These are phyloP conservation scores for Porites cylindrica DNA, from an alignment of 92 coral and sea anemone genomes.

Conservation along the genomic window DNA sequence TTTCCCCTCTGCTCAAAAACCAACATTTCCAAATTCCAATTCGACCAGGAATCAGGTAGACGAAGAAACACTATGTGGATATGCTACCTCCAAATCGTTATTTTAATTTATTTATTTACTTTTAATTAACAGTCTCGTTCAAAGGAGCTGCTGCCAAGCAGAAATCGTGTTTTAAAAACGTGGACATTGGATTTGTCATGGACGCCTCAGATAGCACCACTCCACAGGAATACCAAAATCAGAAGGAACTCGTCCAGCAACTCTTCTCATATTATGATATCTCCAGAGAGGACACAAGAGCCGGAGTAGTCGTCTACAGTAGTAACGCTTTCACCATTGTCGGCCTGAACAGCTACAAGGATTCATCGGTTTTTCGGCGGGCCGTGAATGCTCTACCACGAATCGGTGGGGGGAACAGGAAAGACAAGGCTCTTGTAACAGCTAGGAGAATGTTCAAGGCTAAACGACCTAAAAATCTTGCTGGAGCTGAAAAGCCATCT, in stretches of 20 bases:
- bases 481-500: constrained; percentile 14
- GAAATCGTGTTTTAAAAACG: constrained; percentile 57
- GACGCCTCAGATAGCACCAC: constrained; percentile 73
- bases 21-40: too few species aligned
- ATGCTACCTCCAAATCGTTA: neutral
- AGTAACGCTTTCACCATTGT: constrained; percentile 45
- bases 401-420: constrained; percentile 65
- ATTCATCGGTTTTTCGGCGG: constrained; percentile 22
- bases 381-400: constrained; percentile 58
- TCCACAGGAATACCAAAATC: constrained; percentile 51
- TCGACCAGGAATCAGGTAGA: too few species aligned
- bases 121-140: constrained; percentile 8
- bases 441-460: constrained; percentile 57
- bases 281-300: constrained; percentile 63
- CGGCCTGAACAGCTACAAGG: constrained; percentile 46
- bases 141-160: constrained; percentile 37
- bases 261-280: constrained; percentile 67
- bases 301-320: constrained; percentile 76
- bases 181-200: constrained; percentile 83
- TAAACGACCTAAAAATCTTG: constrained; percentile 13
- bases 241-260: constrained; percentile 72
- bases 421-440: constrained; percentile 65
- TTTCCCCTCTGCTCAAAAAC: too few species aligned
- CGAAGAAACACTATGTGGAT: too few species aligned
- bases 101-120: neutral